Conservation (phyloP, 2,888 invertebrate species). For the Heliconius ismenius region DNA sequence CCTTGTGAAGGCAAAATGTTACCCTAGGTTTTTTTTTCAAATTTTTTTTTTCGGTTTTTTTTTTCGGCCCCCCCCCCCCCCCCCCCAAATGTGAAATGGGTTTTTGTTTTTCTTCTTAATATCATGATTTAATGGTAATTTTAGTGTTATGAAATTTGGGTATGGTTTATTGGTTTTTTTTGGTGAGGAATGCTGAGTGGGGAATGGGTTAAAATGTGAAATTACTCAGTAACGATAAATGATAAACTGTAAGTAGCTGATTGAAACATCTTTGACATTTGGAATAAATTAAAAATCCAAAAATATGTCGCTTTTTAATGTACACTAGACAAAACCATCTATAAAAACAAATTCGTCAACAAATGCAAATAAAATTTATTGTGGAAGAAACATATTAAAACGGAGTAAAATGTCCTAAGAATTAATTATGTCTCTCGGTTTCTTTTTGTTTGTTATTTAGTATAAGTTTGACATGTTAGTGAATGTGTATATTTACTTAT, state of each 20-base stretch:
- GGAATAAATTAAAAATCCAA: not conserved
- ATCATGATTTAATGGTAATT: not conserved
- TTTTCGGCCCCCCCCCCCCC: not conserved
- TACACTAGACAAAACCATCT: not conserved
- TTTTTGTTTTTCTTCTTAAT: not conserved
- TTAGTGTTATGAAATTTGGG: not conserved
- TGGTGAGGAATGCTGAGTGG: not conserved
- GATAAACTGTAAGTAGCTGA: too few species aligned
- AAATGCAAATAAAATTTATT: too few species aligned
- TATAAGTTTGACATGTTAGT: too few species aligned
- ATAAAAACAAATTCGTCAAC: not conserved
- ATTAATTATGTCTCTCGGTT: too few species aligned
- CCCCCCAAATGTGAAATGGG: not conserved
- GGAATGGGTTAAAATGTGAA: not conserved
- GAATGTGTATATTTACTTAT: too few species aligned
- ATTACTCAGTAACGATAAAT: too few species aligned
- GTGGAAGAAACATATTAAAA: too few species aligned
- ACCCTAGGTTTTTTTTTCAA: slow-evolving; percentile 57
- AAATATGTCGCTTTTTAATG: not conserved
- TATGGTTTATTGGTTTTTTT: not conserved
- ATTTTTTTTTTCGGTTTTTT: slow-evolving; percentile 75
- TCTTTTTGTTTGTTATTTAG: too few species aligned
- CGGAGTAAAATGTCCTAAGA: too few species aligned
- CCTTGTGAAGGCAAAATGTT: slow-evolving; percentile 42
- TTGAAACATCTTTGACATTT: too few species aligned